Base-by-base conservation (phyloP, 1,140 invertebrate genomes). In the Gryon sp. region DNA sequence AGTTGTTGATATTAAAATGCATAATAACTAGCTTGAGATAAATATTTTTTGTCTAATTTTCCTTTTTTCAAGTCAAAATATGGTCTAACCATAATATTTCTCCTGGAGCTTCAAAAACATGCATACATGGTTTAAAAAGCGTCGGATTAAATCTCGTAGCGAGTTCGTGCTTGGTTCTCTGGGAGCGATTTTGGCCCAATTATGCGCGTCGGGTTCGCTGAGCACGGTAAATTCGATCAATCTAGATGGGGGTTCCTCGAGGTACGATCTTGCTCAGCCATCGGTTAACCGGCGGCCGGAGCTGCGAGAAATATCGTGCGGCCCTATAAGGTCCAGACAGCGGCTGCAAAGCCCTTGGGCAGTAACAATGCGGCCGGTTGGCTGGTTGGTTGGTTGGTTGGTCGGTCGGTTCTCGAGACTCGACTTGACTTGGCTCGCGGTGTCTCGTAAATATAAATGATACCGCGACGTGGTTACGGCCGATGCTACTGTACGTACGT, bases 361-460 rank as follows among this genome's bases (percentile, higher is more conserved):
- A 66, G 81, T 86, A 88, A 88, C 86, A 88, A 88, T 88, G 83
- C 86, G 77, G 76, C 75, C 55, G 68, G 78, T 55, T 53, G 55
- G 32, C 45, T 52, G n/a, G n/a, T n/a, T n/a, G n/a, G n/a, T n/a
- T n/a, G n/a, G n/a, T n/a, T n/a, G n/a, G n/a, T n/a, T n/a, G n/a
- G n/a, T n/a, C n/a, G n/a, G n/a, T n/a, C n/a, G n/a, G n/a, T n/a
- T n/a, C n/a, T n/a, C n/a, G n/a, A n/a, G 59, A 48, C 14, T 12
- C 22, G 38, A 19, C 45, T 76, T 40, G 62, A 62, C 74, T 79
- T 65, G 70, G 62, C 78, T 82, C 82, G 79, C 80, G 80, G 79
- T 85, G 86, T 87, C 84, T 88, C 85, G 84, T 88, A 87, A 88
- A 87, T 87, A 87, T 87, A 87, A 88, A 87, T 87, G 84, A 88